Percentiles rank a stretch among this genome's conserved stretches.
These are phyloP conservation scores for Pontoporia blainvillei DNA, from an alignment of 2,113 vertebrate species.

Conservation along the genomic window DNA sequence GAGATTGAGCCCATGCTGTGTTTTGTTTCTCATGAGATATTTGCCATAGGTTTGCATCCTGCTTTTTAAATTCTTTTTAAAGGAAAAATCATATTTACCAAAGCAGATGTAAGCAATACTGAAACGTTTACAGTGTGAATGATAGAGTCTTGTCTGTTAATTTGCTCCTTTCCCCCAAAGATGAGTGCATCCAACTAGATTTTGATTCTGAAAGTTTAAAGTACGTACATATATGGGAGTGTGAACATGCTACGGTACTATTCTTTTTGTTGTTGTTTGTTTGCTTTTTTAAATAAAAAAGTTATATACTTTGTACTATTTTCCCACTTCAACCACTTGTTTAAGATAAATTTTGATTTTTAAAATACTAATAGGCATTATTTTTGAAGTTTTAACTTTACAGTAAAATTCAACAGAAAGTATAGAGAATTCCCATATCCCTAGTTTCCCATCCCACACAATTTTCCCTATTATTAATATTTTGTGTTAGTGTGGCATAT, in stretches of 20 bases:
- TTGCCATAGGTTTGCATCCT: not conserved
- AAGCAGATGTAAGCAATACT: not conserved
- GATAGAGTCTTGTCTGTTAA: not conserved
- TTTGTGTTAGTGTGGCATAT: no score
- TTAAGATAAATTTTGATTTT: not conserved
- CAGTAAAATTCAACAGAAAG: no score
- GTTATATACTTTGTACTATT: not conserved
- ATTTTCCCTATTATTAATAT: no score
- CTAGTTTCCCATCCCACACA: no score
- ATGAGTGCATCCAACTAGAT: not conserved
- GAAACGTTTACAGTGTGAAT: not conserved
- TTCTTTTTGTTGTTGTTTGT: not conserved
- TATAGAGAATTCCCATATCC: no score
- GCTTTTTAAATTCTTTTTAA: not conserved
- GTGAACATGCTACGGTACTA: not conserved
- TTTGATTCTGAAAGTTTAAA: not conserved
- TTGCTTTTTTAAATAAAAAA: not conserved
- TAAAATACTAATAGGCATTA: not conserved
- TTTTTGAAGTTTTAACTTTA: not conserved
- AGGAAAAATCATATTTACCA: not conserved
- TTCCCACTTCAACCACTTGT: not conserved
- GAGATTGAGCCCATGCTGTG: not conserved
- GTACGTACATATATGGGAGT: not conserved
- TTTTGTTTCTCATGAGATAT: not conserved
- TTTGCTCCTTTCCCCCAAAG: not conserved